A percentile compares a stretch with the other conserved stretches of the same genome.
phyloP scores from a whole-genome alignment of 2,113 vertebrate species.

The Apistogramma diplotaenia region DNA sequence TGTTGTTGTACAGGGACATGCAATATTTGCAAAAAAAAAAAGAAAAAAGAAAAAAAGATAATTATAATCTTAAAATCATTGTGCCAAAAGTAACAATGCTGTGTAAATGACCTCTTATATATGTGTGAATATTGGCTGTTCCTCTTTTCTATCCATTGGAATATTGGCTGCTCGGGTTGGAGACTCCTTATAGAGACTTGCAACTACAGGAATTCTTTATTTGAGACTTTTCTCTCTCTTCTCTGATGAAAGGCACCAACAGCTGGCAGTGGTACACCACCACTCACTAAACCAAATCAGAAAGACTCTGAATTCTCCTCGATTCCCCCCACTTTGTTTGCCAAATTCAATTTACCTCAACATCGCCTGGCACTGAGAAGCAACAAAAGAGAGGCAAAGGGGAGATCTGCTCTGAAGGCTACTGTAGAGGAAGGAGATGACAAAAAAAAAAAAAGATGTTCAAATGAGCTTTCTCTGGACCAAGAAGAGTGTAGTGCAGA shows the following conservation, averaged over 20 bases:
- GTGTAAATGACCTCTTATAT: conserved; percentile 87
- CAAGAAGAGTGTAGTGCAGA: conserved; percentile 63
- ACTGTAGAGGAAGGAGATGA: conserved; percentile 56
- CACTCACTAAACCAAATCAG: conserved; percentile 90
- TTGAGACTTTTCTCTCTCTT: conserved; percentile 81
- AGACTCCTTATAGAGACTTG: conserved; percentile 84
- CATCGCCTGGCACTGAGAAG: conserved; percentile 86
- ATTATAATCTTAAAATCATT: conserved; percentile 81
- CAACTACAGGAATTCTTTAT: conserved; percentile 89
- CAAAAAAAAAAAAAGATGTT: conserved; percentile 45
- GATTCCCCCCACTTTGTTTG: conserved; percentile 80
- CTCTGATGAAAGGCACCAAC: conserved; percentile 88
- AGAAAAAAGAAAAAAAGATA: conserved; percentile 80
- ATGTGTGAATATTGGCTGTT: conserved; percentile 87
- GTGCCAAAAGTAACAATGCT: conserved; percentile 99
- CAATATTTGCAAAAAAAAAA: conserved; percentile 88
- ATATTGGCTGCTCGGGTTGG: conserved; percentile 83
- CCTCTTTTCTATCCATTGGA: conserved; percentile 83
- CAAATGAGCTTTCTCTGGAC: conserved; percentile 65
- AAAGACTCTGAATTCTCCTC: conserved; percentile 82
- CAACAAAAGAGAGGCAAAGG: conserved; percentile 74
- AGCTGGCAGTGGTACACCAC: conserved; percentile 86
- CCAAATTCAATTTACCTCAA: conserved; percentile 98
- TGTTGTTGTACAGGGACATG: conserved; percentile 96
- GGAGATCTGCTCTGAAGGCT: conserved; percentile 67